phyloP scores from a whole-genome alignment of 1,140 invertebrate species.

The Harpegnathos saltator region DNA sequence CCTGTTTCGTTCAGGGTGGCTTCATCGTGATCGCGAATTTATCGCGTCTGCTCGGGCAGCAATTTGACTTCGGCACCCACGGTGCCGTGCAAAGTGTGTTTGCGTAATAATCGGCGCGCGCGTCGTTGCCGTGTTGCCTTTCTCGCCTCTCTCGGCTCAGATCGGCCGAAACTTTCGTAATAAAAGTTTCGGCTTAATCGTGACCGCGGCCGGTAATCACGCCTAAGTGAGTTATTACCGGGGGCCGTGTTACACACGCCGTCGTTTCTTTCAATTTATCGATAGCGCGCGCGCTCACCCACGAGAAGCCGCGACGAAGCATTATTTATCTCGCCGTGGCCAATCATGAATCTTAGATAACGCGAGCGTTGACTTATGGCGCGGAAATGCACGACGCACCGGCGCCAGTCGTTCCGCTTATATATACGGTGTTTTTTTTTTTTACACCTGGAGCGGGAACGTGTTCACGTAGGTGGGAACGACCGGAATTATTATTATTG shows the following conservation, averaged over 20 bases:
- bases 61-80: conserved; percentile 30
- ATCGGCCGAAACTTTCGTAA: conserved; percentile 65
- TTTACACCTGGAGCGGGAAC: too few relatives aligned
- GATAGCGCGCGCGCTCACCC: neutral
- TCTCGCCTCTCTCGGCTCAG: neutral
- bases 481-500: too few relatives aligned
- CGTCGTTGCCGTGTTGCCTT: too few relatives aligned
- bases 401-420: neutral
- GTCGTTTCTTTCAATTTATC: conserved; percentile 57
- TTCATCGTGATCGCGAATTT: conserved; percentile 11
- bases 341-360: conserved; percentile 17
- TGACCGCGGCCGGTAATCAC: conserved; percentile 31
- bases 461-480: too few relatives aligned
- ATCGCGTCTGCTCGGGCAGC: neutral
- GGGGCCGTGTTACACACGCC: neutral
- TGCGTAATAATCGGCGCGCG: neutral
- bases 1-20: neutral
- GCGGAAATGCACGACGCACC: neutral
- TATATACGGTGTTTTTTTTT: too few relatives aligned
- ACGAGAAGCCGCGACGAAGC: conserved; percentile 11
- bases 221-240: conserved; percentile 39
- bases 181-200: conserved; percentile 57
- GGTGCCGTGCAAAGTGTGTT: neutral
- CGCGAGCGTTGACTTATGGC: neutral
- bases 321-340: conserved; percentile 29